Base-by-base conservation (phyloP, 2,797 vertebrate genomes). In the Fistularia commersonii region DNA sequence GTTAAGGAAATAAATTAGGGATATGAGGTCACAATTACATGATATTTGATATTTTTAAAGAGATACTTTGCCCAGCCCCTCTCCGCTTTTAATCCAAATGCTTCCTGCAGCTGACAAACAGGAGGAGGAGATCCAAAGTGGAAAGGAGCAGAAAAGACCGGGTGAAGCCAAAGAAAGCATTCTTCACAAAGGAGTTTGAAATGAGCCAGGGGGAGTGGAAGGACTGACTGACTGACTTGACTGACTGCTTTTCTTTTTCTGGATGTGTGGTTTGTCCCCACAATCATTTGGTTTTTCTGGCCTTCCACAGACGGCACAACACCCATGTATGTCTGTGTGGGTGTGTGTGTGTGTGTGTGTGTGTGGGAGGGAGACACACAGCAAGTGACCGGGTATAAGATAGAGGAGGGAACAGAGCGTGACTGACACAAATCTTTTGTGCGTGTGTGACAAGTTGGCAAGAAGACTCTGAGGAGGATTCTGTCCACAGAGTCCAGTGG, bases 201-300 rank as follows among this genome's bases (percentile, higher is more conserved):
- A 42, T 45, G 47, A 66, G 61, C 61, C 41, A 49, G 39, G 64
- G 47, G 62, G 35, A 58, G 55, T 11, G 53, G 64, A 77, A 75
- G 66, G 54, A 61, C 70, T 56, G 47, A 54, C 55, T 61, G 64
- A 46, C 48, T 8, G 7, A 10, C 12, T 14, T 3, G n/a, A 8
- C 3, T 12, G 41, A 42, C 41, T 64, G 43, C 43, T 55, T 60
- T 58, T 70, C 59, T 74, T 74, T 60, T 71, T 72, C 52, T 63
- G 72, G 63, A 64, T 40, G 38, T 74, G 72, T 67, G 77, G 75
- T 74, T 74, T 69, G 61, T 55, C 46, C 55, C 64, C 66, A 68
- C 15, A 48, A 50, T 81, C 58, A 41, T 72, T 75, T 66, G 45
- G 64, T 63, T 69, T 66, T 45, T 61, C 53, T 35, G 61, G 60